phyloP scores from a whole-genome alignment of 2,113 vertebrate species.

The Laticauda colubrina region DNA sequence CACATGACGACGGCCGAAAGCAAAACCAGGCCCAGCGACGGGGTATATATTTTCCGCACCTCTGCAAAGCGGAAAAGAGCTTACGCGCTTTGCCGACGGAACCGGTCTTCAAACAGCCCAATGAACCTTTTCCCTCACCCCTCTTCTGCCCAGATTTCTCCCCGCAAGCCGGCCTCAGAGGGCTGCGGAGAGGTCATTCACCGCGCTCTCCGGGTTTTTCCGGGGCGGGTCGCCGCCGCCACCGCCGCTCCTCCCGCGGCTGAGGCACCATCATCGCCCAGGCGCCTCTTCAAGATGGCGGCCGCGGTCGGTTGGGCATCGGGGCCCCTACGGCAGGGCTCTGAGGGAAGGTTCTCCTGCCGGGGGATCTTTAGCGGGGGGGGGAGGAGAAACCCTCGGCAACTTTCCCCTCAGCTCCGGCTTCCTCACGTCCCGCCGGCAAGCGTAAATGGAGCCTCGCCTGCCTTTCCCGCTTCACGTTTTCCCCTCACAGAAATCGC shows the following conservation, averaged over 20 bases:
- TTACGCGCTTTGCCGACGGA: not conserved
- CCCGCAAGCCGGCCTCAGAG: not conserved
- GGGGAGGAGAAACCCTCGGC: no score
- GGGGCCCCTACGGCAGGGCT: not conserved
- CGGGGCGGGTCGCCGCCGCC: no score
- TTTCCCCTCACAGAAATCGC: not conserved
- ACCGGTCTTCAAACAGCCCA: not conserved
- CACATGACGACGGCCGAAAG: not conserved
- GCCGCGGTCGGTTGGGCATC: not conserved
- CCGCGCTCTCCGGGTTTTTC: not conserved
- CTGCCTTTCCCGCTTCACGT: not conserved
- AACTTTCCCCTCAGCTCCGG: no score
- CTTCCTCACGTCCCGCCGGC: no score
- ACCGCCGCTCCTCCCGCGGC: not conserved
- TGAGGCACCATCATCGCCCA: not conserved
- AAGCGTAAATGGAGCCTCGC: not conserved
- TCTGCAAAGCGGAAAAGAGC: no score
- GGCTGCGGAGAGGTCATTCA: not conserved
- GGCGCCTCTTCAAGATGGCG: constrained; percentile 16
- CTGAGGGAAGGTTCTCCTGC: not conserved
- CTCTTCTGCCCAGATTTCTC: not conserved
- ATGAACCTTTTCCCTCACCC: not conserved
- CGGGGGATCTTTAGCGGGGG: no score
- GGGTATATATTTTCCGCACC: not conserved
- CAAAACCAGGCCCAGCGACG: not conserved